A percentile compares a stretch with the other conserved stretches of the same genome.
These are phyloP conservation scores for Sebastes fasciatus DNA, from an alignment of 2,113 vertebrate species.

Conservation along the genomic window DNA sequence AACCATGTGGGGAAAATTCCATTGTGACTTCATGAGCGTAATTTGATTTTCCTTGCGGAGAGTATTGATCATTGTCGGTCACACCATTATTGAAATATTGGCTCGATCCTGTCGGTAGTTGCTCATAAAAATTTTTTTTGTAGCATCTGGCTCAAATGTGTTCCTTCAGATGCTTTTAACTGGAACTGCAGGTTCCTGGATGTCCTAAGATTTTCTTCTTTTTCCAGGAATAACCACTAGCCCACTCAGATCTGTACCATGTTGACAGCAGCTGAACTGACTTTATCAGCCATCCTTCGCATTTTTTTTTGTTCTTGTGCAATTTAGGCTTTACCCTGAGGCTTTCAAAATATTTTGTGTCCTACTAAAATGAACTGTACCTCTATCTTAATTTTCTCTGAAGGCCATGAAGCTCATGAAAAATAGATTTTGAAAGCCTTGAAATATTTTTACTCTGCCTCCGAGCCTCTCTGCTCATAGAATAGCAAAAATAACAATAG, in stretches of 20 bases:
- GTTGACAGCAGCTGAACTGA: background rate
- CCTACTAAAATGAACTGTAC: constrained; percentile 58
- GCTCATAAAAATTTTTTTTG: background rate
- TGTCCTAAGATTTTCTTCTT: background rate
- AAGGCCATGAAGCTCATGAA: constrained; percentile 65
- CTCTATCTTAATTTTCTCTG: constrained; percentile 60
- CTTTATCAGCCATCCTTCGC: constrained; percentile 32
- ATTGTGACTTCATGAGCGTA: background rate
- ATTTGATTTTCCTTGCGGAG: background rate
- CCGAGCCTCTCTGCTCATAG: constrained; percentile 47
- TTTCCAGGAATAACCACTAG: background rate
- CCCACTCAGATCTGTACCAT: background rate
- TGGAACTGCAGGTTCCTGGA: background rate
- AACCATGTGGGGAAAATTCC: background rate
- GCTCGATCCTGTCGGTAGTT: background rate
- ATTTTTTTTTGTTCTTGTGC: constrained; percentile 14
- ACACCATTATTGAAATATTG: background rate
- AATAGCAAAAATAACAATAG: constrained; percentile 68
- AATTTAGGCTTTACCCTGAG: constrained; percentile 31
- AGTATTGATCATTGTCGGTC: background rate
- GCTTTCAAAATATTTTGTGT: constrained; percentile 63
- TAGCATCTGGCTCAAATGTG: background rate
- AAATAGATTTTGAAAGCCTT: constrained; percentile 75
- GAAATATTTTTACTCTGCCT: constrained; percentile 63
- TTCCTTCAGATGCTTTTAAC: background rate